Conservation (phyloP, 1,140 invertebrate genomes). For the Druon quercuslanigerum region DNA sequence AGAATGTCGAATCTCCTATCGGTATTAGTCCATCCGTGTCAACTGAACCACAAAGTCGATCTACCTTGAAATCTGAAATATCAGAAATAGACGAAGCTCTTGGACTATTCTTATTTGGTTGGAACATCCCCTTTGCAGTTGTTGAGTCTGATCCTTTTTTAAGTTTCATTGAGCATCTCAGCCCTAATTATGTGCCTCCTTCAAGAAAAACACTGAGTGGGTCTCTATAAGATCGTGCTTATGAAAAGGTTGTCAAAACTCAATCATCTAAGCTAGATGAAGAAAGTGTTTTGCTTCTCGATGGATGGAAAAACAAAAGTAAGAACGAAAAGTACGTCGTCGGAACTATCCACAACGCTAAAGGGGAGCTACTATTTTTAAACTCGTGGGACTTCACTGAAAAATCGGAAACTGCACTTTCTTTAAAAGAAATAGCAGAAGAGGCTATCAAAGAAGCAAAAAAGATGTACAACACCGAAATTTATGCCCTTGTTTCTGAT, state of each 20-base stretch:
- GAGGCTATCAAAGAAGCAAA: not conserved
- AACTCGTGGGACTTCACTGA: not conserved
- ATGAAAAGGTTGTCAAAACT: not conserved
- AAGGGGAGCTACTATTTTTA: not conserved
- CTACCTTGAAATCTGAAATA: not conserved
- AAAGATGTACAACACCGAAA: not conserved
- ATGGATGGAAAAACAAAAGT: not conserved
- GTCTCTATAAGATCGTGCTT: not conserved
- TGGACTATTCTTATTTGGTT: not conserved
- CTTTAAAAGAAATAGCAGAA: not conserved
- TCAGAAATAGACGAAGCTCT: not conserved
- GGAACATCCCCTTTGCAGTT: not conserved
- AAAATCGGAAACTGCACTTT: not conserved
- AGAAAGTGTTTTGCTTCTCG: not conserved
- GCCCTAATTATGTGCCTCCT: not conserved
- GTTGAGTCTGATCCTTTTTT: not conserved
- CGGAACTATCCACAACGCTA: not conserved
- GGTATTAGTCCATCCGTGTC: no score
- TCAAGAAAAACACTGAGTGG: not conserved
- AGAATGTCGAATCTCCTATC: no score
- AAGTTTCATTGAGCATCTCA: not conserved
- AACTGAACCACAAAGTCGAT: no score
- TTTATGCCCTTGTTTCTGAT: not conserved
- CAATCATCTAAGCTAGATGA: not conserved
- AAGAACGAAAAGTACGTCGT: slow-evolving; percentile 4